phyloP scores from a whole-genome alignment of 1,140 invertebrate genomes.

The Eurosta solidaginis region DNA sequence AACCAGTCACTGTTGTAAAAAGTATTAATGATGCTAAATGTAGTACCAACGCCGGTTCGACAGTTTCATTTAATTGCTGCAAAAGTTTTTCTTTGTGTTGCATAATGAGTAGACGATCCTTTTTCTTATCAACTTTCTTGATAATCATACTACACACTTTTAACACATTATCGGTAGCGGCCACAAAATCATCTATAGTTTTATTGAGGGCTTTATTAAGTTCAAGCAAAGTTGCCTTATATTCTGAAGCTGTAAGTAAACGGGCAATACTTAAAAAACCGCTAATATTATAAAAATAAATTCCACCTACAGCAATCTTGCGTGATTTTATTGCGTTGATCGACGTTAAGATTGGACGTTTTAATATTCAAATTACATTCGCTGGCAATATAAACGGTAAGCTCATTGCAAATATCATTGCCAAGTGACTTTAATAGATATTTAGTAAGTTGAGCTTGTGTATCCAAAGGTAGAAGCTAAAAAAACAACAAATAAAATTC shows the following conservation, averaged over 20 bases:
- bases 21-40: slow-evolving; percentile 81
- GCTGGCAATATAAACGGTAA: slow-evolving; percentile 72
- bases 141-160: slow-evolving; percentile 79
- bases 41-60: slow-evolving; percentile 81
- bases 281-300: background rate
- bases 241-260: slow-evolving; percentile 62
- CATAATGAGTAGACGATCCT: slow-evolving; percentile 76
- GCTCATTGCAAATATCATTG: slow-evolving; percentile 80
- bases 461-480: slow-evolving; percentile 61
- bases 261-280: too few relatives aligned
- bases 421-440: slow-evolving; percentile 84
- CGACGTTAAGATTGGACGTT: slow-evolving; percentile 65
- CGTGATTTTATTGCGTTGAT: slow-evolving; percentile 71
- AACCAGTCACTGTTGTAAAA: slow-evolving; percentile 79
- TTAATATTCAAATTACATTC: slow-evolving; percentile 68
- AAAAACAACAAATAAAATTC: background rate
- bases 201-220: slow-evolving; percentile 69
- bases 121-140: slow-evolving; percentile 87
- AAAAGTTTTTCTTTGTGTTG: slow-evolving; percentile 81
- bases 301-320: slow-evolving; percentile 62
- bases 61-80: slow-evolving; percentile 72
- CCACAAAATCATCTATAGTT: slow-evolving; percentile 78
- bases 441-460: slow-evolving; percentile 72
- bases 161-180: slow-evolving; percentile 72
- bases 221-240: slow-evolving; percentile 66